phyloP scores from a whole-genome alignment of 2,113 vertebrate genomes.

The Oreochromis niloticus region DNA sequence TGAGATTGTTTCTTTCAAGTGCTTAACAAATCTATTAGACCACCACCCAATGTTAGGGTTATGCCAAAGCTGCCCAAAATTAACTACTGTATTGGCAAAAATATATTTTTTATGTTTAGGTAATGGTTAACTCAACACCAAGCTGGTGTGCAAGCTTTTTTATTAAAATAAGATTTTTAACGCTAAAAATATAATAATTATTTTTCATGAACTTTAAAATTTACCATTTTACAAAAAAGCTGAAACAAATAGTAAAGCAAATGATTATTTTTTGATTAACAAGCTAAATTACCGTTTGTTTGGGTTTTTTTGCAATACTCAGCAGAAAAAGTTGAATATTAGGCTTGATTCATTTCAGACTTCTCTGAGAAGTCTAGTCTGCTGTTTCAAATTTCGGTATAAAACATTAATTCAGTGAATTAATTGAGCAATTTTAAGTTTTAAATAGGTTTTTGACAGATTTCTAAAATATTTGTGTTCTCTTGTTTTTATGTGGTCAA shows the following conservation, averaged over 20 bases:
- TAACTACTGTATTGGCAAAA: neutral
- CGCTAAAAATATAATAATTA: neutral
- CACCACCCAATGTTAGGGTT: neutral
- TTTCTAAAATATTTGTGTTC: neutral
- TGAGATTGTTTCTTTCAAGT: neutral
- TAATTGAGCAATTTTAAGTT: neutral
- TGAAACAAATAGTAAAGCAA: neutral
- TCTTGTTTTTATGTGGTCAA: neutral
- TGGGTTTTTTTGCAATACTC: fast-evolving
- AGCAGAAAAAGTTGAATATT: neutral
- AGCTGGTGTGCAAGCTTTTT: neutral
- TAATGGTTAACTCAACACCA: neutral
- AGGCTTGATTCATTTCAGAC: neutral
- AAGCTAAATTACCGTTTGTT: neutral
- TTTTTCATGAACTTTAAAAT: neutral
- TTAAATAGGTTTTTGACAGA: neutral
- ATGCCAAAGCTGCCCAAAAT: neutral
- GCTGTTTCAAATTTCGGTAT: neutral
- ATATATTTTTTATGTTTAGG: neutral
- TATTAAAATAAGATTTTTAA: neutral
- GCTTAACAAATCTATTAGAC: neutral
- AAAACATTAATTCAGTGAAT: neutral
- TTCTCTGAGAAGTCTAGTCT: neutral
- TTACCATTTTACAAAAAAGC: neutral
- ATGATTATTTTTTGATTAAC: neutral